Conservation (phyloP, 2,888 invertebrate species). For the Eupithecia dodoneata region DNA sequence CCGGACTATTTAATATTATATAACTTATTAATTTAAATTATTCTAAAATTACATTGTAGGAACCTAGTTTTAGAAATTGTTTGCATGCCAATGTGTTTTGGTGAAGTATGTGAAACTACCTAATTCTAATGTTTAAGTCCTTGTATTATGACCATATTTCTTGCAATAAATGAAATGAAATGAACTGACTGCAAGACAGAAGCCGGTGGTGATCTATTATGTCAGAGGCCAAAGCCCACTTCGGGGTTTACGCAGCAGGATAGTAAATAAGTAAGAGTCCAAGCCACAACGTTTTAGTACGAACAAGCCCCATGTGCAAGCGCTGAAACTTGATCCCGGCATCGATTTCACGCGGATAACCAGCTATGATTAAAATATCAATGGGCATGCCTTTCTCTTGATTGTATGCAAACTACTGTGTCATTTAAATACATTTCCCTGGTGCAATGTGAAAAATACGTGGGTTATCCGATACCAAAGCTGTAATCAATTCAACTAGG, state of each 20-base stretch:
- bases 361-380: conserved; percentile 78
- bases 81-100: no score
- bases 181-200: background rate
- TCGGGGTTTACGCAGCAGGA: background rate
- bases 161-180: no score
- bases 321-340: conserved; percentile 49
- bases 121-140: no score
- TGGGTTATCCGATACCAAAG: conserved; percentile 14
- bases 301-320: conserved; percentile 28
- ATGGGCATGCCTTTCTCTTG: conserved; percentile 73
- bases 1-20: no score
- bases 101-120: no score
- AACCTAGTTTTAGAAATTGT: no score
- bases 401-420: conserved; percentile 80
- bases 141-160: no score
- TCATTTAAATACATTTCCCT: conserved; percentile 63
- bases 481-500: conserved; percentile 10
- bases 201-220: background rate
- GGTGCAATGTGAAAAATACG: conserved; percentile 33
- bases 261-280: background rate
- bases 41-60: no score
- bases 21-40: no score
- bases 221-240: background rate
- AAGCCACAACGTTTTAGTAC: background rate
- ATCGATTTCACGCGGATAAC: conserved; percentile 74